Percentiles rank a stretch among this genome's conserved stretches.
Evolutionary conservation across 2,113 vertebrate species (phyloP).

Genomic region (Aegotheles bennettii): DNA sequence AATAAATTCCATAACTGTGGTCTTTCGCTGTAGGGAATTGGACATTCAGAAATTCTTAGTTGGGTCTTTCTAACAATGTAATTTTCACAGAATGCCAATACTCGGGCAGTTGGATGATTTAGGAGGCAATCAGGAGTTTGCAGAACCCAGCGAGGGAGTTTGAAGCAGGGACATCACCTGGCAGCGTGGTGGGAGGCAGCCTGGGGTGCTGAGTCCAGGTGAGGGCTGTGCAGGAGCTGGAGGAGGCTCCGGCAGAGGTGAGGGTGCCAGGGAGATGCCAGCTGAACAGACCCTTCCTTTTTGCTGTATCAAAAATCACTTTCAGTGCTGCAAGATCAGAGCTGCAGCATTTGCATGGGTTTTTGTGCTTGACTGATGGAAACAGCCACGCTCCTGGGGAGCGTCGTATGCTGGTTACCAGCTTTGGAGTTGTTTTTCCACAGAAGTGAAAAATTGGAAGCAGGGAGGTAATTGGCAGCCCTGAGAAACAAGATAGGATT

Average conservation of each 20-base stretch:
- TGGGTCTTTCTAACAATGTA: fast-evolving
- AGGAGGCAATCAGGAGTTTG: not conserved
- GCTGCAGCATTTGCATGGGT: fast-evolving
- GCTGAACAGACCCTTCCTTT: not conserved
- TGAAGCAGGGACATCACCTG: fast-evolving
- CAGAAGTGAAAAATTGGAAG: not conserved
- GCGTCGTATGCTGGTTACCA: fast-evolving
- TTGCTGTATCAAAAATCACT: fast-evolving
- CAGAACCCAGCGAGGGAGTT: not conserved
- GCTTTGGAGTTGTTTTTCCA: not conserved
- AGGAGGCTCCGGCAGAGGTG: not conserved
- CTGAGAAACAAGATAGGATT: not conserved
- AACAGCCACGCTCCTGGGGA: fast-evolving
- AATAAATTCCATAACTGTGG: fast-evolving
- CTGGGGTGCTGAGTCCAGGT: fast-evolving
- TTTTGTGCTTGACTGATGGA: not conserved
- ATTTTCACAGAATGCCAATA: not conserved
- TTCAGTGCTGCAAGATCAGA: fast-evolving
- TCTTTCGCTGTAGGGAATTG: fast-evolving
- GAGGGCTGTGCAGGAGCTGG: fast-evolving
- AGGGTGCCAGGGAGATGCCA: fast-evolving
- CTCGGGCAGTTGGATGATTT: too few species aligned
- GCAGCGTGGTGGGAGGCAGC: not conserved
- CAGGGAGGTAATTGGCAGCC: not conserved
- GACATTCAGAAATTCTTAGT: not conserved